Percentiles rank a stretch among this genome's conserved stretches.
phyloP scores from a whole-genome alignment of 2,888 invertebrate genomes.

The Philaethria dido region DNA sequence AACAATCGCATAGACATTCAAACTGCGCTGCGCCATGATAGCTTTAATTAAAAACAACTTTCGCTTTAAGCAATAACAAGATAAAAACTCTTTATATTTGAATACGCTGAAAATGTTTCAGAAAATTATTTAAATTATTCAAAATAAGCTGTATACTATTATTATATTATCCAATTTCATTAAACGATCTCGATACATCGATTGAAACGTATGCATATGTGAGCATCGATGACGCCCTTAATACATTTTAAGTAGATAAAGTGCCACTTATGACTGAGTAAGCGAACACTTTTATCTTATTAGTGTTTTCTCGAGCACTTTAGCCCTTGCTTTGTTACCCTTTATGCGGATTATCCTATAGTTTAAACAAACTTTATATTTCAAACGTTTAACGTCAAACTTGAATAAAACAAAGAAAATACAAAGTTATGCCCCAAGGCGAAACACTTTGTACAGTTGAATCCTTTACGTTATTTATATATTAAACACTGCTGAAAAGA shows the following conservation, averaged over 20 bases:
- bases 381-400: background rate
- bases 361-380: conserved; percentile 11
- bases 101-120: background rate
- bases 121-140: conserved; percentile 22
- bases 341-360: conserved; percentile 37
- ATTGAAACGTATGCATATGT: conserved; percentile 25
- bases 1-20: too few relatives aligned
- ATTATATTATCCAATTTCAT: conserved; percentile 3
- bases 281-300: conserved; percentile 42
- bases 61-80: background rate
- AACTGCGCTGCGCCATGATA: too few relatives aligned
- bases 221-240: conserved; percentile 27
- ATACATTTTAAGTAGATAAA: conserved; percentile 34
- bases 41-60: too few relatives aligned
- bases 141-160: background rate
- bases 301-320: conserved; percentile 37
- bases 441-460: background rate
- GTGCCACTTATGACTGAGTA: conserved; percentile 36
- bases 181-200: conserved; percentile 19
- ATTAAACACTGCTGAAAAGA: background rate
- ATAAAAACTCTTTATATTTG: background rate
- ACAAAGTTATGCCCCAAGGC: conserved; percentile 8
- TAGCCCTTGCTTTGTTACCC: conserved; percentile 31
- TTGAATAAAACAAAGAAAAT: background rate
- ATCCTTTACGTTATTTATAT: conserved; percentile 11